Evolutionary conservation across 2,888 invertebrate genomes (phyloP).

Genomic region (Xanthostigma xanthostigma): DNA sequence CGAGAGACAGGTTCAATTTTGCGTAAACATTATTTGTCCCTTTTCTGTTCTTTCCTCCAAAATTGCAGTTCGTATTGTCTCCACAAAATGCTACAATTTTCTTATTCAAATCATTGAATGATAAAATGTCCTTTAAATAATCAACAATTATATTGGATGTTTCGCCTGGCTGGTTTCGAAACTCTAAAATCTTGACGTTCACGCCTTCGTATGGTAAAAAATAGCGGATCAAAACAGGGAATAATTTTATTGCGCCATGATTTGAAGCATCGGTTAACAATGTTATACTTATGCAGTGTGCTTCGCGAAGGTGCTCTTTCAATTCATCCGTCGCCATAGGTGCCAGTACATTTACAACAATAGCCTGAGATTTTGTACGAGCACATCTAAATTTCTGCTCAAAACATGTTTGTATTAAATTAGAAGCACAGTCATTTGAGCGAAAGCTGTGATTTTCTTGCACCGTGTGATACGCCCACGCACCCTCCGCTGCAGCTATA

Average conservation of each 20-base stretch:
- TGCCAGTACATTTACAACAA: conserved; percentile 9
- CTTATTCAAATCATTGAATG: conserved; percentile 11
- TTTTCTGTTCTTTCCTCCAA: conserved; percentile 12
- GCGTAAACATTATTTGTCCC: conserved; percentile 13
- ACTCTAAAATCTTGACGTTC: conserved; percentile 14
- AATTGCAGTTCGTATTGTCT: conserved; percentile 16
- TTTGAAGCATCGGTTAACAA: conserved; percentile 10
- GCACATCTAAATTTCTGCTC: conserved; percentile 11
- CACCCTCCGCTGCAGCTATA: conserved; percentile 7
- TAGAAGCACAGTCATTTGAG: conserved; percentile 10
- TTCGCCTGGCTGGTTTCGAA: conserved; percentile 14
- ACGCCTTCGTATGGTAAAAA: conserved; percentile 10
- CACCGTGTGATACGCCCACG: not conserved
- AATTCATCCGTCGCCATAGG: conserved; percentile 10
- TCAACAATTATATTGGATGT: conserved; percentile 15
- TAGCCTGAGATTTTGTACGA: conserved; percentile 12
- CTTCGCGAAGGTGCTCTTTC: conserved; percentile 11
- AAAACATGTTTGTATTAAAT: conserved; percentile 12
- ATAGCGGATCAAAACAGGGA: conserved; percentile 6
- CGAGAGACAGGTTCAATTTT: conserved; percentile 10
- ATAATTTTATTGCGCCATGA: conserved; percentile 7
- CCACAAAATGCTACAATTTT: conserved; percentile 12
- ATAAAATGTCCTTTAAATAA: conserved; percentile 11
- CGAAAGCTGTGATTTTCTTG: conserved; percentile 10
- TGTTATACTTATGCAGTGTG: conserved; percentile 11